Evolutionary conservation across 2,797 vertebrate genomes (phyloP).

Genomic region (Falco columbarius): DNA sequence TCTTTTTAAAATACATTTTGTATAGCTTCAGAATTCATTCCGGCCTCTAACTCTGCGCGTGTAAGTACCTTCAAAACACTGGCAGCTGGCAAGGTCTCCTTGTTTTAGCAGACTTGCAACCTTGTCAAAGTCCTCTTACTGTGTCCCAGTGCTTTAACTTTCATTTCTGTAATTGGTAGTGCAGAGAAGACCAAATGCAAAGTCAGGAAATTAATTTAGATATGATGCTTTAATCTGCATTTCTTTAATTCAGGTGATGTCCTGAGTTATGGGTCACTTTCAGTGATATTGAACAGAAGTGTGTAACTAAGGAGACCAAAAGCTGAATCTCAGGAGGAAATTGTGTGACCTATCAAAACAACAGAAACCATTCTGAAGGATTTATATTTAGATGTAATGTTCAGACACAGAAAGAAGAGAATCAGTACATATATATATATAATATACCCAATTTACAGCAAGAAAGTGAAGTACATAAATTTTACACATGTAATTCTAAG

Average conservation of each 20-base stretch:
- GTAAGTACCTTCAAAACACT: neutral
- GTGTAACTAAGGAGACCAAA: neutral
- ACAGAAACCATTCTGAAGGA: neutral
- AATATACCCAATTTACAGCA: neutral
- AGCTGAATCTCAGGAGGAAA: neutral
- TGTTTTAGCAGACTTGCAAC: neutral
- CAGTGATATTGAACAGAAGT: neutral
- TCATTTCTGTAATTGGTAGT: conserved; percentile 25
- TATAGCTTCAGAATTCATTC: neutral
- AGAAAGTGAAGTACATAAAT: neutral
- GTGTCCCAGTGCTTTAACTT: neutral
- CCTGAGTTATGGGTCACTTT: conserved; percentile 9
- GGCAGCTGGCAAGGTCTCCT: neutral
- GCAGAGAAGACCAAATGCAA: neutral
- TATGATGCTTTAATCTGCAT: conserved; percentile 19
- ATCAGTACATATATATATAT: neutral
- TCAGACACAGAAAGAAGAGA: neutral
- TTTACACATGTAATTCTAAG: neutral
- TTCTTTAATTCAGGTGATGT: conserved; percentile 15
- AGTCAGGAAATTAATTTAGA: conserved; percentile 52
- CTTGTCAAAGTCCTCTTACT: conserved; percentile 10
- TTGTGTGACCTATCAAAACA: neutral
- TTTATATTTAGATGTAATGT: neutral
- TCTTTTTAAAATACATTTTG: neutral
- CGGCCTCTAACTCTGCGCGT: neutral